Conservation (phyloP, 2,113 vertebrate species). For the Promerops cafer region DNA sequence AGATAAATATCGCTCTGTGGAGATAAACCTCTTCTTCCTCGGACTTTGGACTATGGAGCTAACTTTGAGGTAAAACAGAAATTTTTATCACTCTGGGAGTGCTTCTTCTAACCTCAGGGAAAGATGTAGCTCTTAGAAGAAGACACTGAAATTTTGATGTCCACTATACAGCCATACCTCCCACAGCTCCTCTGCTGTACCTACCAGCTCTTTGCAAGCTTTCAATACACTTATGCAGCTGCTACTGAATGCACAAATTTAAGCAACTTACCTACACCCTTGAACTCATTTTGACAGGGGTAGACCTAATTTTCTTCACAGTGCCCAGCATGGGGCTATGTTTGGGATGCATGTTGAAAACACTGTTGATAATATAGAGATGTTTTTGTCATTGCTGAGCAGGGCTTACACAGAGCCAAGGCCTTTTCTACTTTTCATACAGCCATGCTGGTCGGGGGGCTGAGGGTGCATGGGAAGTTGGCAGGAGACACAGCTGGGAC, state of each 20-base stretch:
- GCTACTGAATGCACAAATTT: neutral
- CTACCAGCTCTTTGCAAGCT: neutral
- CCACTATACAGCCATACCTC: neutral
- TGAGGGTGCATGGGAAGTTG: neutral
- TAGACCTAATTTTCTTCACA: neutral
- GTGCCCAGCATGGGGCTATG: too few relatives aligned
- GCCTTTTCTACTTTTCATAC: neutral
- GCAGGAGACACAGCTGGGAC: neutral
- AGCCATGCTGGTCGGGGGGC: accelerated
- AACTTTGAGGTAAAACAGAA: neutral
- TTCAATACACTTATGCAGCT: neutral
- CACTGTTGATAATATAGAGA: too few relatives aligned
- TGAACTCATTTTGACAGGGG: neutral
- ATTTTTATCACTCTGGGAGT: neutral
- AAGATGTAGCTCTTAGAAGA: neutral
- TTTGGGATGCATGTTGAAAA: neutral
- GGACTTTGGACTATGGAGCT: neutral
- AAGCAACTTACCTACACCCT: neutral
- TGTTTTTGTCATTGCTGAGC: neutral
- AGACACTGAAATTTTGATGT: neutral
- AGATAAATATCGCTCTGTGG: neutral
- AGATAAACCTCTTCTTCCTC: neutral
- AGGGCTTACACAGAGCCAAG: neutral
- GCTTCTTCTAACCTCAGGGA: neutral
- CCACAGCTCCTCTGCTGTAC: neutral